These are phyloP conservation scores for Nasonovia ribisnigri DNA, from an alignment of 2,888 invertebrate species.

Conservation along the genomic window DNA sequence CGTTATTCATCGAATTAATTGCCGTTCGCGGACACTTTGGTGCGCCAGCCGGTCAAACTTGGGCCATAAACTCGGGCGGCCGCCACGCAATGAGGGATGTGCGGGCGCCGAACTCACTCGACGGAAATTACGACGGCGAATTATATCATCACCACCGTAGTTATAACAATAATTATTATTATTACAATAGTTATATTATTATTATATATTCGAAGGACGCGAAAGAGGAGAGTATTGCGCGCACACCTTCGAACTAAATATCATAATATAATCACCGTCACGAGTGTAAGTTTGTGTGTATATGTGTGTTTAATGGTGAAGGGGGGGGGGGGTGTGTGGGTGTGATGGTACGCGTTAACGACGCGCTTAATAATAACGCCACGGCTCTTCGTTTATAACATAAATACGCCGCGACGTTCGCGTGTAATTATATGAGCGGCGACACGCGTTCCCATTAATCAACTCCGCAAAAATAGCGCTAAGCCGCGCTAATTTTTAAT, in stretches of 20 bases:
- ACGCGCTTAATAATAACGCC: neutral
- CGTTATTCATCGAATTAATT: slow-evolving; percentile 54
- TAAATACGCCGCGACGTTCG: neutral
- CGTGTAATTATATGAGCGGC: slow-evolving; percentile 4
- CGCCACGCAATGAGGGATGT: slow-evolving; percentile 21
- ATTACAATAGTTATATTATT: neutral
- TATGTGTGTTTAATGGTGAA: neutral
- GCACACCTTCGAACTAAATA: neutral
- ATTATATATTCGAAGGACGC: no score
- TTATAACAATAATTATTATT: neutral
- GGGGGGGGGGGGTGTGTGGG: neutral
- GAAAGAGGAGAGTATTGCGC: neutral
- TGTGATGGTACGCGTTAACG: neutral
- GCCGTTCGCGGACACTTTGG: slow-evolving; percentile 51
- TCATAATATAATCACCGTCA: neutral
- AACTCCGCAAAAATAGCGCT: neutral
- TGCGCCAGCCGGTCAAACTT: slow-evolving; percentile 57
- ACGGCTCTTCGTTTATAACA: neutral
- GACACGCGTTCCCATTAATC: slow-evolving; percentile 56
- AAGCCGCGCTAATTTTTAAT: slow-evolving; percentile 26
- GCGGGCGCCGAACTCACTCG: slow-evolving; percentile 13
- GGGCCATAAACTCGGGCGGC: slow-evolving; percentile 46
- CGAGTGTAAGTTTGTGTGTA: neutral
- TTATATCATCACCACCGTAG: neutral
- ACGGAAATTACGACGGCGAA: slow-evolving; percentile 35